Base-by-base conservation (phyloP, 2,113 vertebrate genomes). In the Parus major region DNA sequence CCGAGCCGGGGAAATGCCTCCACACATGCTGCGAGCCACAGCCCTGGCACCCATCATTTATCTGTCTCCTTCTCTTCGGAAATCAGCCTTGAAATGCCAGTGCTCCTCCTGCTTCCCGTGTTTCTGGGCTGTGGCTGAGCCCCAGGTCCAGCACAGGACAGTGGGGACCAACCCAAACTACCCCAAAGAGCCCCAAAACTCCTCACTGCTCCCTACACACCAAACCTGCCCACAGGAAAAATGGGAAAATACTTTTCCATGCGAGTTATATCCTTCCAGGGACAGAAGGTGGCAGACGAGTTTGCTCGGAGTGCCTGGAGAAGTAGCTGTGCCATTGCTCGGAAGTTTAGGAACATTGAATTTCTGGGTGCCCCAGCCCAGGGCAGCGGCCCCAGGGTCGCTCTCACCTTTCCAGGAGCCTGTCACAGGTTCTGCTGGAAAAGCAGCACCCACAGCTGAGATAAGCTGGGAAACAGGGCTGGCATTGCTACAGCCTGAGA, bases 231-330 rank as follows among this genome's bases (percentile, higher is more conserved):
- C 31, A 7, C 29, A 8, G 50, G 3, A 50, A 60, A 56, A 79
- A 31, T 0, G 4, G 36, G 14, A 17, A 17, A 35, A 21, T 3
- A 0, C 7, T 42, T 28, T 46, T 36, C 56, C 50, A 1, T 10
- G 53, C 10, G 5, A 46, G 96, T 53, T 81, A 19, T 96, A 35
- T 18, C 94, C 90, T 50, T 19, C 0, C 66, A 46, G 85, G 46
- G 78, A 95, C 97, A 88, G 94, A 94, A 97, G 97, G 88, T 97
- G 97, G 97, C 97, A 95, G 92, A 52, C 81, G 91, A 97, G 95
- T 12, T 95, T 94, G 92, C 92, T 88, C 8, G 0, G 50, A 52
- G 65, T 2, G 90, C 64, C 60, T 33, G 84, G 22, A 55, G 56
- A 16, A n/a, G 63, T 0, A 5, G 47, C 69, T 36, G 73, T 5